A percentile compares a stretch with the other conserved stretches of the same genome.
These are phyloP conservation scores for Eubucco bourcierii DNA, from an alignment of 2,113 vertebrate species.

Conservation along the genomic window DNA sequence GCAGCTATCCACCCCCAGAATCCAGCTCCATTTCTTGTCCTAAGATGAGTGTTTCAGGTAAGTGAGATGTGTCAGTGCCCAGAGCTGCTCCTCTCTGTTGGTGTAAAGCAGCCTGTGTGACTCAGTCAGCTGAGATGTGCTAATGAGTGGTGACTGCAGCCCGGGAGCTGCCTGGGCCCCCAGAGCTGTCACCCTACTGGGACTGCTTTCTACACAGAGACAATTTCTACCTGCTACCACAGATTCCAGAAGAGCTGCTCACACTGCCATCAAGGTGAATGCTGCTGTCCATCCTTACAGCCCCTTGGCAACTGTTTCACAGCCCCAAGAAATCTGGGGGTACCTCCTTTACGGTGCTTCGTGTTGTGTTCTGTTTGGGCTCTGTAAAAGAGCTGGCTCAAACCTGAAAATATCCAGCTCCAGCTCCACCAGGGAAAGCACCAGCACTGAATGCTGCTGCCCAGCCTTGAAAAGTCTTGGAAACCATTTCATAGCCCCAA, in stretches of 20 bases:
- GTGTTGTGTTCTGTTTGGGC: too few relatives aligned
- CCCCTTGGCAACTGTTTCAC: too few relatives aligned
- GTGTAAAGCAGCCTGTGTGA: not conserved
- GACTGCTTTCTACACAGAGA: not conserved
- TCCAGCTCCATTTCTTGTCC: not conserved
- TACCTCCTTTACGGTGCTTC: too few relatives aligned
- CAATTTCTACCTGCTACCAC: not conserved
- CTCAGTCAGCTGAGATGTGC: not conserved
- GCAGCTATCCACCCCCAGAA: not conserved
- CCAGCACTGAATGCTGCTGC: too few relatives aligned
- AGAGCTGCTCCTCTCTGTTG: not conserved
- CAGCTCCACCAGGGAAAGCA: too few relatives aligned
- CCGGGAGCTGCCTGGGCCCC: too few relatives aligned
- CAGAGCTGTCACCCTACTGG: not conserved
- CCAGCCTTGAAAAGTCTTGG: too few relatives aligned
- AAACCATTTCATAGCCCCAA: too few relatives aligned
- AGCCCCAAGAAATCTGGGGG: too few relatives aligned
- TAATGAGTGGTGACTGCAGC: not conserved
- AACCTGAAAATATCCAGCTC: too few relatives aligned
- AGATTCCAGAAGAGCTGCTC: not conserved
- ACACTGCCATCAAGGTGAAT: not conserved
- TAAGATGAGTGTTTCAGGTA: not conserved
- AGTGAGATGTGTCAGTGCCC: not conserved
- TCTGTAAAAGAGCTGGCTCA: too few relatives aligned
- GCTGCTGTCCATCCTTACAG: too few relatives aligned